Evolutionary conservation across 2,888 invertebrate species (phyloP), one percentile per base, ranked within the genome.

Genomic region (Conus canariensis): DNA sequence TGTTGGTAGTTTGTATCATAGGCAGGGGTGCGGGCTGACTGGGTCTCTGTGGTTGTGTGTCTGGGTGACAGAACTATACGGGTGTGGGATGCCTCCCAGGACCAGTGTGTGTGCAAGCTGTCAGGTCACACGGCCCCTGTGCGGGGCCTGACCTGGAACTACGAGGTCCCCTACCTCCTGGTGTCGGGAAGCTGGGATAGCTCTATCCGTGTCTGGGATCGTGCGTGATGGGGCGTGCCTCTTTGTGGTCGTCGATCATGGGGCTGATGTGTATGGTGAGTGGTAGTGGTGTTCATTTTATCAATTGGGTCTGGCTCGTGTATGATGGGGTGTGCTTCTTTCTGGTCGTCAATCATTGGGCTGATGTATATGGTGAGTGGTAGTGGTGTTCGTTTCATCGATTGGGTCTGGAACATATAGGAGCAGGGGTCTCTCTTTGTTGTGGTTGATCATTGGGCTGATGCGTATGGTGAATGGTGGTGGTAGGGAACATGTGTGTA

Each of bases 251-350:
- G 91, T 94, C 56, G 96, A 96, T 91, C 96, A 96, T 93, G 96
- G 96, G 19, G 96, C 96, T 85, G 96, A 96, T 94, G 96, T 96
- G 16, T 96, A 96, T 94, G 96, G 96, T 96, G 92, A 91, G 93
- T 89, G 3, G 12, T 80, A 14, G 64, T 77, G 70, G 14, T 64
- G 7, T 85, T 14, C n/a, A 7, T 64, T 16, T 10, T 64, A 80
- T 80, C 45, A 80, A 1, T 16, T 14, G 64, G 64, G 64, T 59
- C 25, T 85, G 25, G 64, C 25, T 3, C 8, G 56, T 82, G 45
- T 9, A 45, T 30, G 82, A 64, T 16, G 5, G 64, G 64, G 64
- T 45, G 45, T 82, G 82, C n/a, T 12, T 82, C n/a, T 45, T 22
- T 82, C 56, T 82, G 82, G 93, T 96, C 16, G 91, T 94, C 56